These are phyloP conservation scores for Drosophila aldrichi DNA, from an alignment of 2,888 invertebrate species.

Conservation along the genomic window DNA sequence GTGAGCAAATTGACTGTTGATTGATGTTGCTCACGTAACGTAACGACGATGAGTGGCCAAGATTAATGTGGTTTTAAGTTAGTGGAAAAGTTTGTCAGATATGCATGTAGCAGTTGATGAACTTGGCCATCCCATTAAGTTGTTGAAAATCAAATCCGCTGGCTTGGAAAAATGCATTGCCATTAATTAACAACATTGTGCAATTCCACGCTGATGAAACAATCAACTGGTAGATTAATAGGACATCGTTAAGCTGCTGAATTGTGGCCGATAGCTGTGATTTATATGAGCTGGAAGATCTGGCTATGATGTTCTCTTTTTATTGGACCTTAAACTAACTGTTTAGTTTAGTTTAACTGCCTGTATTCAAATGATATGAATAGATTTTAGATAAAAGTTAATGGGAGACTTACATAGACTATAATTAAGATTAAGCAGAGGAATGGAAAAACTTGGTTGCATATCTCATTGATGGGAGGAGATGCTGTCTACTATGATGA, in stretches of 20 bases:
- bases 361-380: not conserved
- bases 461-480: too few species aligned
- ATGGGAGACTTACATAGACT: too few species aligned
- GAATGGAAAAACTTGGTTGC: too few species aligned
- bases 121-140: slow-evolving; percentile 38
- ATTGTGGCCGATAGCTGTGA: too few species aligned
- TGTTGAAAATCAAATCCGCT: slow-evolving; percentile 37
- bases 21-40: slow-evolving; percentile 68
- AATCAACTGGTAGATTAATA: not conserved
- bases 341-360: not conserved
- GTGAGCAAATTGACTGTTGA: slow-evolving; percentile 60
- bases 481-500: too few species aligned
- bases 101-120: slow-evolving; percentile 26
- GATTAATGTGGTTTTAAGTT: slow-evolving; percentile 76
- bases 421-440: too few species aligned
- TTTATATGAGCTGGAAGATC: not conserved
- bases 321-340: not conserved
- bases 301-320: not conserved
- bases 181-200: slow-evolving; percentile 39
- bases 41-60: slow-evolving; percentile 41
- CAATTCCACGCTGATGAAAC: not conserved
- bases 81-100: slow-evolving; percentile 62
- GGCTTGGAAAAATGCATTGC: slow-evolving; percentile 39
- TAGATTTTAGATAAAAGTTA: not conserved
- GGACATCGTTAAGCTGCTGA: too few species aligned